Evolutionary conservation across 2,797 vertebrate genomes (phyloP).

Genomic region (Silurus aristotelis): DNA sequence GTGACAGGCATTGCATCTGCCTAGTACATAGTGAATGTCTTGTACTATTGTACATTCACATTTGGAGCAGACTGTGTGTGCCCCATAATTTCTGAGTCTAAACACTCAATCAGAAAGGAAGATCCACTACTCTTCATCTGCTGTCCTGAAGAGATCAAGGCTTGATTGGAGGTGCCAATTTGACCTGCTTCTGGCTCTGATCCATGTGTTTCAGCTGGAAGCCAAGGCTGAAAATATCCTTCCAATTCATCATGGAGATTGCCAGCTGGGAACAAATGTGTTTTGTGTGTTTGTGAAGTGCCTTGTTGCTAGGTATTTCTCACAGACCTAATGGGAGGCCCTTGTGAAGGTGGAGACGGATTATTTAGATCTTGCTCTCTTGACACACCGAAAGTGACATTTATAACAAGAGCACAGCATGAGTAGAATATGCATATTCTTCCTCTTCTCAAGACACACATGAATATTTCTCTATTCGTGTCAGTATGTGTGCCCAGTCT

Average conservation of each 20-base stretch:
- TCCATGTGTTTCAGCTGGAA: slow-evolving; percentile 64
- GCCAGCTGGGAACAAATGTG: slow-evolving; percentile 50
- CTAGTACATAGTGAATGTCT: slow-evolving; percentile 47
- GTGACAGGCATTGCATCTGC: slow-evolving; percentile 58
- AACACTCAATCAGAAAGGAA: slow-evolving; percentile 34
- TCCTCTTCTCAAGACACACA: neutral
- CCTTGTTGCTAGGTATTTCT: slow-evolving; percentile 65
- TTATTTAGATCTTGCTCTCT: slow-evolving; percentile 31
- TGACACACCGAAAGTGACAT: slow-evolving; percentile 1
- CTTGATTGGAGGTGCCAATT: slow-evolving; percentile 65
- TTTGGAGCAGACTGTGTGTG: neutral
- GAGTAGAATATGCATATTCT: neutral
- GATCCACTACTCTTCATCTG: slow-evolving; percentile 71
- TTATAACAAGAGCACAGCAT: neutral
- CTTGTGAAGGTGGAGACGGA: slow-evolving; percentile 51
- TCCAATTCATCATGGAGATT: slow-evolving; percentile 67
- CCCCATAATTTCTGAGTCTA: slow-evolving; percentile 6
- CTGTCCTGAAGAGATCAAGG: slow-evolving; percentile 61
- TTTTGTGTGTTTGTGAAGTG: slow-evolving; percentile 24
- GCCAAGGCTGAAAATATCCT: slow-evolving; percentile 70
- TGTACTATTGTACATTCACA: slow-evolving; percentile 5
- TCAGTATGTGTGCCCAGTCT: neutral
- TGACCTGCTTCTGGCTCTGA: slow-evolving; percentile 63
- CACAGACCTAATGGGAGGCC: slow-evolving; percentile 57
- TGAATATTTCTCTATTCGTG: neutral